Conservation (phyloP, 2,797 vertebrate species). For the Enteromius trimaculatus region DNA sequence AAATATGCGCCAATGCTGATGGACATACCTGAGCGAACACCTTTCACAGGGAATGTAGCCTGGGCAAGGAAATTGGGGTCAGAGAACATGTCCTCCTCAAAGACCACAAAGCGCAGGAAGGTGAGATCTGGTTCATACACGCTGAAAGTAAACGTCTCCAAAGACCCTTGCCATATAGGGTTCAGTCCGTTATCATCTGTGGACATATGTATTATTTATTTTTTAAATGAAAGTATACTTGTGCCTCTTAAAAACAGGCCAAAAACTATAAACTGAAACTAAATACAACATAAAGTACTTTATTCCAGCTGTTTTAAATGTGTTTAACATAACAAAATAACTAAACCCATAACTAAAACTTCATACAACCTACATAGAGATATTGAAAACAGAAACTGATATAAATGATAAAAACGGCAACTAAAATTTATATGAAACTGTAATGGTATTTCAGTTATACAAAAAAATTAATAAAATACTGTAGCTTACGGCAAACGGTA, state of each 20-base stretch:
- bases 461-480: background rate
- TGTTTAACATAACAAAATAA: background rate
- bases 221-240: background rate
- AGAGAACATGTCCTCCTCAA: constrained; percentile 98
- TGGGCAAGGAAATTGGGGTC: constrained; percentile 98
- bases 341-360: background rate
- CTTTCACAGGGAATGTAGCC: constrained; percentile 92
- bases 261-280: too few relatives aligned
- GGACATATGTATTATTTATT: constrained; percentile 6
- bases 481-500: constrained; percentile 87
- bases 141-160: constrained; percentile 83
- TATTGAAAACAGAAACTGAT: background rate
- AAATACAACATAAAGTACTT: too few relatives aligned
- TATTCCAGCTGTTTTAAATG: too few relatives aligned
- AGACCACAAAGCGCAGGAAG: constrained; percentile 93
- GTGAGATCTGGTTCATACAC: constrained; percentile 91
- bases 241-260: background rate
- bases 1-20: background rate
- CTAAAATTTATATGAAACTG: background rate
- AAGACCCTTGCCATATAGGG: constrained; percentile 84
- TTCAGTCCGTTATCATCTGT: constrained; percentile 95
- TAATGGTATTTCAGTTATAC: background rate
- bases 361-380: background rate
- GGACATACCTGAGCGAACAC: constrained; percentile 86
- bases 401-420: background rate